phyloP scores from a whole-genome alignment of 1,140 invertebrate genomes.

The Drosophila elegans region DNA sequence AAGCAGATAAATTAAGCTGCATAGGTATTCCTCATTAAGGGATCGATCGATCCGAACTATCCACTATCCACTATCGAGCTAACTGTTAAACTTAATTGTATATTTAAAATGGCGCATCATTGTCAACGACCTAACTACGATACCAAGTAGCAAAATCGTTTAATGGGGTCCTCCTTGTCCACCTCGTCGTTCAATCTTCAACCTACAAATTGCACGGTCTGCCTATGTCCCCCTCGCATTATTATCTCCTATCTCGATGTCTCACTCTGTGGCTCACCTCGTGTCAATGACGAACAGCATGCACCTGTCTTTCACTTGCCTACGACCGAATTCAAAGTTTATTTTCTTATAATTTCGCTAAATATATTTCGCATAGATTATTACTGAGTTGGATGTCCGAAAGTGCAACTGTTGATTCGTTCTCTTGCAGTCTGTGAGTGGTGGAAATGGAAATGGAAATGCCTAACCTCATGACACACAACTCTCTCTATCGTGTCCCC shows the following conservation, averaged over 20 bases:
- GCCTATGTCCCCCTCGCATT: slow-evolving; percentile 46
- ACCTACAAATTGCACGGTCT: slow-evolving; percentile 81
- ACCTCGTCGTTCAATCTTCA: slow-evolving; percentile 47
- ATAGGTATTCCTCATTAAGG: slow-evolving; percentile 24
- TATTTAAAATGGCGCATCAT: slow-evolving; percentile 81
- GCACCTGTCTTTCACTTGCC: slow-evolving; percentile 35
- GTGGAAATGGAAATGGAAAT: slow-evolving; percentile 44
- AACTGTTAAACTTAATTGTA: slow-evolving; percentile 69
- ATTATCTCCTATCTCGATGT: slow-evolving; percentile 1
- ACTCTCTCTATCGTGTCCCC: slow-evolving; percentile 29
- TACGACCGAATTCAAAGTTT: slow-evolving; percentile 37
- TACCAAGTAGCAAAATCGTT: slow-evolving; percentile 43
- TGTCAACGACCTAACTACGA: slow-evolving; percentile 65
- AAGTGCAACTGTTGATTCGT: slow-evolving; percentile 24
- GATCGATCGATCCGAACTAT: slow-evolving; percentile 28
- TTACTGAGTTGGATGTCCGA: slow-evolving; percentile 33
- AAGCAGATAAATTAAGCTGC: slow-evolving; percentile 29
- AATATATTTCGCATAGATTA: slow-evolving; percentile 40
- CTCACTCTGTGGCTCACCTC: slow-evolving; percentile 40
- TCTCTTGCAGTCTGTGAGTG: slow-evolving; percentile 40
- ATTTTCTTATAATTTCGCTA: slow-evolving; percentile 44
- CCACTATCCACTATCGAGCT: slow-evolving; percentile 47
- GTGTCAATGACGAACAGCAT: slow-evolving; percentile 40
- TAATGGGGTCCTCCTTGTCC: slow-evolving; percentile 20
- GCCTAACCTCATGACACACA: slow-evolving; percentile 54